phyloP scores from a whole-genome alignment of 2,888 invertebrate genomes.

The Hemicrepidius hirtus region DNA sequence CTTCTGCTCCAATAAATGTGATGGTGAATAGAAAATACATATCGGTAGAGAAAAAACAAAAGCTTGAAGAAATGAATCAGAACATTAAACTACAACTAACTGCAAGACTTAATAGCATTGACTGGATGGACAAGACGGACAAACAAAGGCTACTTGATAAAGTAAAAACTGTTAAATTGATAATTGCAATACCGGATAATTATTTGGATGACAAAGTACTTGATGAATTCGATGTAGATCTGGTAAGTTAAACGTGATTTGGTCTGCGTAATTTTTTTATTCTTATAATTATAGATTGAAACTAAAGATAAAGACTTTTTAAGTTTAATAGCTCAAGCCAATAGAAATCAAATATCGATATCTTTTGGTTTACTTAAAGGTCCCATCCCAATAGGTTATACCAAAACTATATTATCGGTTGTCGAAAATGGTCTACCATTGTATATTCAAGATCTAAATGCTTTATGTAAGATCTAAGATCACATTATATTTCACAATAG shows the following conservation, averaged over 20 bases:
- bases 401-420: too few relatives aligned
- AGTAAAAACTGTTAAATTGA: constrained; percentile 54
- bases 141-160: constrained; percentile 54
- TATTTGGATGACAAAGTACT: constrained; percentile 59
- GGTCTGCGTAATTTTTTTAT: too few relatives aligned
- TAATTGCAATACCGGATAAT: constrained; percentile 59
- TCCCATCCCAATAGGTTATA: too few relatives aligned
- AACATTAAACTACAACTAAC: constrained; percentile 56
- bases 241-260: neutral
- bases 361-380: too few relatives aligned
- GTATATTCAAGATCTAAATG: too few relatives aligned
- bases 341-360: too few relatives aligned
- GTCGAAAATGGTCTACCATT: too few relatives aligned
- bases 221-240: constrained; percentile 54
- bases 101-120: constrained; percentile 47
- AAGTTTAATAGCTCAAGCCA: too few relatives aligned
- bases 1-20: constrained; percentile 17
- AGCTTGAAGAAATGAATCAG: constrained; percentile 57
- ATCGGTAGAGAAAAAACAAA: constrained; percentile 30
- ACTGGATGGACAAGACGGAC: constrained; percentile 59
- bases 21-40: constrained; percentile 19
- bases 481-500: too few relatives aligned
- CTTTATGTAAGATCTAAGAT: too few relatives aligned
- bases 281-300: too few relatives aligned
- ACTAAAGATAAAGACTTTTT: too few relatives aligned